Evolutionary conservation across 2,113 vertebrate genomes (phyloP).

Genomic region (Chitala chitala): DNA sequence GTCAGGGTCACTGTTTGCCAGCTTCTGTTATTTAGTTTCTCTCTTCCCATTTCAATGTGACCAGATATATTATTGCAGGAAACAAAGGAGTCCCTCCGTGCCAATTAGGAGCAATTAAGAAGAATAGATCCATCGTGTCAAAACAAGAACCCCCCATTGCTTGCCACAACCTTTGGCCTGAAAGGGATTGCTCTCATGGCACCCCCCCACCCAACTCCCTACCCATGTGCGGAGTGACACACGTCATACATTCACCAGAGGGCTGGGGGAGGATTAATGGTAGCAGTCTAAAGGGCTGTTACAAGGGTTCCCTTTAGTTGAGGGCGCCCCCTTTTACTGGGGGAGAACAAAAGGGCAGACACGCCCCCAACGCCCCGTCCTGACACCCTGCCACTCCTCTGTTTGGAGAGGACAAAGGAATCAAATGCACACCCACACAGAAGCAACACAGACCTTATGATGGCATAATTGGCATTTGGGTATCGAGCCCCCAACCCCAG

Average conservation of each 20-base stretch:
- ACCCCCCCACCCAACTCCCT: conserved; percentile 44
- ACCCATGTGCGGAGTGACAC: conserved; percentile 39
- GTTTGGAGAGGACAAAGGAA: conserved; percentile 44
- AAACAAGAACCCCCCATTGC: conserved; percentile 61
- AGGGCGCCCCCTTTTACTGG: conserved; percentile 36
- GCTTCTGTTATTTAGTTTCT: conserved; percentile 47
- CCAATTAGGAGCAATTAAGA: conserved; percentile 69
- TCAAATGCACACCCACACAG: conserved; percentile 41
- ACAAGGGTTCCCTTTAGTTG: conserved; percentile 45
- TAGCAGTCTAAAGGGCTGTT: conserved; percentile 26
- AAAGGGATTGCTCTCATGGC: conserved; percentile 13
- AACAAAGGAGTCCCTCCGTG: conserved; percentile 64
- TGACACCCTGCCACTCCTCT: background rate
- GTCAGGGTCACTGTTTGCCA: conserved; percentile 11
- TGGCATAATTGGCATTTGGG: background rate
- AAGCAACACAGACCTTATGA: background rate
- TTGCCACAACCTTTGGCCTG: conserved; percentile 27
- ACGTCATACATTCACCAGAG: background rate
- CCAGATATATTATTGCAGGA: conserved; percentile 46
- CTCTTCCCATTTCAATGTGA: conserved; percentile 8
- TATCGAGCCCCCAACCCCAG: too few species aligned
- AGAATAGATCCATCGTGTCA: conserved; percentile 59
- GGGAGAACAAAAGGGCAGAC: conserved; percentile 16
- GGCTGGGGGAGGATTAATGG: conserved; percentile 16
- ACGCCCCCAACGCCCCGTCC: conserved; percentile 8